A percentile compares a stretch with the other conserved stretches of the same genome.
Conservation (phyloP, 1,140 invertebrate species). For the Ganaspis sp. region DNA sequence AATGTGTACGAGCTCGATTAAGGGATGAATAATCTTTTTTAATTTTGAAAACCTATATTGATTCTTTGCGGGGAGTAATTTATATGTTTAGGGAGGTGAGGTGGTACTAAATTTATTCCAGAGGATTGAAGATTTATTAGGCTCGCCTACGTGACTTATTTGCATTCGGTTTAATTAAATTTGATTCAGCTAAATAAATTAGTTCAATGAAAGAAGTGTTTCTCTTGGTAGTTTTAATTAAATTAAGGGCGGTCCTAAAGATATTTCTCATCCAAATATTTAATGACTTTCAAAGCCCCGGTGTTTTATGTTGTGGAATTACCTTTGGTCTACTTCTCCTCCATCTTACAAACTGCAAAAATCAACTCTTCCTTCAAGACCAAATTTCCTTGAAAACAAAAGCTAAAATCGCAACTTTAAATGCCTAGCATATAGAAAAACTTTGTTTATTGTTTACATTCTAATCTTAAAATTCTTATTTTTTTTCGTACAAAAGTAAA, state of each 20-base stretch:
- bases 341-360: too few species aligned
- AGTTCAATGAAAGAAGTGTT: constrained; percentile 11
- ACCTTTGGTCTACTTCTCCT: not conserved
- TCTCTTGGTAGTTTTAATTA: constrained; percentile 13
- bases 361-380: too few species aligned
- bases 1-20: not conserved
- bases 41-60: constrained; percentile 7
- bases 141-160: constrained; percentile 22
- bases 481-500: too few species aligned
- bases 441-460: too few species aligned
- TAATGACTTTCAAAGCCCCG: not conserved
- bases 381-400: too few species aligned
- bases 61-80: constrained; percentile 8
- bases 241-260: constrained; percentile 19
- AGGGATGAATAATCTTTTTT: not conserved
- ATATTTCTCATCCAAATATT: constrained; percentile 9
- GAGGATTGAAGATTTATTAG: constrained; percentile 20
- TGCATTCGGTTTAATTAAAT: constrained; percentile 26
- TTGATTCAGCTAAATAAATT: constrained; percentile 15
- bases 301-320: not conserved
- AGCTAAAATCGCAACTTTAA: too few species aligned
- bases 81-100: not conserved
- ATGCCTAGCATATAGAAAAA: too few species aligned
- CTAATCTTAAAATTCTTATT: not conserved
- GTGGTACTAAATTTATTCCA: constrained; percentile 15